Percentiles rank a stretch among this genome's conserved stretches.
Conservation (phyloP, 2,113 vertebrate genomes). For the Macaca fascicularis region T2T-MFA8v1.1 NC_088377.1:133711501-133712000, state of each 20-base stretch:
- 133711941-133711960: not conserved
- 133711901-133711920: not conserved
- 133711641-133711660: conserved; percentile 10
- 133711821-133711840: conserved; percentile 19
- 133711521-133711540: not conserved
- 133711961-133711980: not conserved
- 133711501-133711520: not conserved
- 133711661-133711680: not conserved
- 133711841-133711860: conserved; percentile 30
- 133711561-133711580: not conserved
- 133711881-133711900: not conserved
- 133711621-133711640: conserved; percentile 7
- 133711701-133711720: not conserved
- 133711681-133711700: conserved; percentile 25
- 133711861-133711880: not conserved
- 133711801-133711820: conserved; percentile 23
- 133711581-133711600: conserved; percentile 22
- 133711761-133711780: not conserved
- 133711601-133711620: conserved; percentile 31
- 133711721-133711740: conserved; percentile 48
- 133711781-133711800: not conserved
- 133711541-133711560: conserved; percentile 25
- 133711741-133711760: not conserved
- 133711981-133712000: conserved; percentile 11
- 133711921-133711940: not conserved